Conservation (phyloP, 2,888 invertebrate species). For the Tachina lurida region DNA sequence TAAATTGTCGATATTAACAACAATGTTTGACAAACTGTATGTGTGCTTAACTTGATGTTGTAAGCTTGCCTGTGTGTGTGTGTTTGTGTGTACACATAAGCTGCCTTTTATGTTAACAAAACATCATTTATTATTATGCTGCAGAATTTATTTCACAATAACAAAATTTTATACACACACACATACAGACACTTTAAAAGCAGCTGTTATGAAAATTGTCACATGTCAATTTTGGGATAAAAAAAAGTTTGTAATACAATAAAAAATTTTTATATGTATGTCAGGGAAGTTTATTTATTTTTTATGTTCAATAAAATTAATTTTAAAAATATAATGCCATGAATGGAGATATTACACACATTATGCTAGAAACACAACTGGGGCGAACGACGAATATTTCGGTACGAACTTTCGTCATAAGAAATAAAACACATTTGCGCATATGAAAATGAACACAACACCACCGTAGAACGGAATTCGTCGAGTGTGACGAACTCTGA, state of each 20-base stretch:
- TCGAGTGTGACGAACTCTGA: no score
- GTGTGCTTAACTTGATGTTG: background rate
- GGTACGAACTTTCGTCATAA: no score
- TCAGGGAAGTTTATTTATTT: no score
- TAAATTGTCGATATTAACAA: conserved; percentile 70
- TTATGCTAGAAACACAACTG: no score
- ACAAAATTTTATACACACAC: background rate
- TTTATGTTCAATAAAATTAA: no score
- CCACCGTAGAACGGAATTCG: no score
- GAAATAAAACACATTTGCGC: no score
- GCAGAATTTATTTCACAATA: background rate
- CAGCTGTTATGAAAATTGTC: background rate
- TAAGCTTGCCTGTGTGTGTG: background rate
- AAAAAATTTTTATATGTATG: no score
- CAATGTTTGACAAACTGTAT: conserved; percentile 58
- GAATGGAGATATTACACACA: no score
- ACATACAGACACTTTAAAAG: background rate
- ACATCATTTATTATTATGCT: conserved; percentile 16
- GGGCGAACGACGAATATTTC: no score
- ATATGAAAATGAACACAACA: no score
- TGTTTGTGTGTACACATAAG: background rate
- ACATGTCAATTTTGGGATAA: background rate
- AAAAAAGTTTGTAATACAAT: background rate
- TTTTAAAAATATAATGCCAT: no score
- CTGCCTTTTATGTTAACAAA: background rate